Percentiles rank a stretch among this genome's conserved stretches.
phyloP scores from a whole-genome alignment of 2,797 vertebrate genomes.

The Poeciliopsis paucimaculata region DNA sequence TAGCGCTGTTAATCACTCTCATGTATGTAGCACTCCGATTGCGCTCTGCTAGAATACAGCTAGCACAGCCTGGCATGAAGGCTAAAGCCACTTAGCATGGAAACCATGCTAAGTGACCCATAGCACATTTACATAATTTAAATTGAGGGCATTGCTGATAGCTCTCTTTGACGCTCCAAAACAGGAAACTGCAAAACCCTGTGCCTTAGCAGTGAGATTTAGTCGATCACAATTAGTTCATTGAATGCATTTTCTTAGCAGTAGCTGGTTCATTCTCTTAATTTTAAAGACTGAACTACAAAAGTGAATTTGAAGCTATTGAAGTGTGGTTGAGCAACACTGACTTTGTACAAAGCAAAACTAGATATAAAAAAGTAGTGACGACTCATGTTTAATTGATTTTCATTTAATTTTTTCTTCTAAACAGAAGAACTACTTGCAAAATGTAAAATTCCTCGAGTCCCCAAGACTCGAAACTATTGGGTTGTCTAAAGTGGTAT shows the following conservation, averaged over 20 bases:
- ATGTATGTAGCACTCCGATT: too few relatives aligned
- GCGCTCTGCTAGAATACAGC: too few relatives aligned
- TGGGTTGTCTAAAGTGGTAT: neutral
- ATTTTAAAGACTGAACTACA: neutral
- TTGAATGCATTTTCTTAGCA: neutral
- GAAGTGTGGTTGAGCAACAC: neutral
- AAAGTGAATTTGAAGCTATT: neutral
- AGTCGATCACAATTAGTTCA: neutral
- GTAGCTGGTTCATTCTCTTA: neutral
- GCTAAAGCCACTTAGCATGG: too few relatives aligned
- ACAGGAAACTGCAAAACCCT: neutral
- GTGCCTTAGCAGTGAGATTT: neutral
- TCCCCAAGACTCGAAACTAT: neutral
- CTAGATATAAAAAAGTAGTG: neutral
- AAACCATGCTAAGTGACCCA: too few relatives aligned
- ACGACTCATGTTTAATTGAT: neutral
- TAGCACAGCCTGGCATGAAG: too few relatives aligned
- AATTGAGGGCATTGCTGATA: neutral
- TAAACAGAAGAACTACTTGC: neutral
- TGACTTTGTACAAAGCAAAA: neutral
- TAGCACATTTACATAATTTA: too few relatives aligned
- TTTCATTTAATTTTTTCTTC: neutral
- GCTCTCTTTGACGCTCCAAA: neutral
- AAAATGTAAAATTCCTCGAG: neutral
- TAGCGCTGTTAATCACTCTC: too few relatives aligned